phyloP scores from a whole-genome alignment of 2,113 vertebrate genomes.

The Psittacula cyanocephala region DNA sequence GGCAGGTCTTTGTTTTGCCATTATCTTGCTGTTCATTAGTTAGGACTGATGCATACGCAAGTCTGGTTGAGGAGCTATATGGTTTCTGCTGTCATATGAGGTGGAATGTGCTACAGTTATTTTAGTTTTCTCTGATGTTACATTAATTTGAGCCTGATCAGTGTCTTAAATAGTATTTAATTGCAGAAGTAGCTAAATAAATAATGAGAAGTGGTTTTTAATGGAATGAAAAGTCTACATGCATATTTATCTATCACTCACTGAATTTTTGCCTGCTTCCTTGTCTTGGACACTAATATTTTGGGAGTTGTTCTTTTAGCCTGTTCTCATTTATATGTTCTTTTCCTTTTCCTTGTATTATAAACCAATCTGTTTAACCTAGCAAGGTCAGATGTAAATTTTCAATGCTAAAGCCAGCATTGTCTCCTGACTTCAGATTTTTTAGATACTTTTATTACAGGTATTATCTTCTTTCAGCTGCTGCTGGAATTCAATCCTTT shows the following conservation, averaged over 20 bases:
- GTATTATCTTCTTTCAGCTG: background rate
- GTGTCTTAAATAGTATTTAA: background rate
- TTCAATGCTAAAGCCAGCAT: background rate
- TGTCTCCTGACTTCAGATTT: background rate
- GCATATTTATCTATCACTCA: background rate
- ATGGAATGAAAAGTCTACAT: background rate
- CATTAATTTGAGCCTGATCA: background rate
- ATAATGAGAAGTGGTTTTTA: background rate
- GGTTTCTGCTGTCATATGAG: background rate
- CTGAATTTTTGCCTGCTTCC: background rate
- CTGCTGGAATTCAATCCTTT: background rate
- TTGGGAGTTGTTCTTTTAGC: background rate
- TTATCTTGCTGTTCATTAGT: accelerated
- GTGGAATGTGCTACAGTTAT: background rate
- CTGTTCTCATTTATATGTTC: background rate
- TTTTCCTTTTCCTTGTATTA: background rate
- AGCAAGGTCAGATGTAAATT: background rate
- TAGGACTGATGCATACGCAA: background rate
- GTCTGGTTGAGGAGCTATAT: background rate
- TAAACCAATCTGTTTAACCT: background rate
- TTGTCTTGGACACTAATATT: background rate
- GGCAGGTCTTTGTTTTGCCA: background rate
- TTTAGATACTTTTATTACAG: background rate
- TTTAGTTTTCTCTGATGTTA: background rate
- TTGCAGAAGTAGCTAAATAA: background rate